Evolutionary conservation across 2,888 invertebrate genomes (phyloP).

Genomic region (Alviniconcha strummeri): DNA sequence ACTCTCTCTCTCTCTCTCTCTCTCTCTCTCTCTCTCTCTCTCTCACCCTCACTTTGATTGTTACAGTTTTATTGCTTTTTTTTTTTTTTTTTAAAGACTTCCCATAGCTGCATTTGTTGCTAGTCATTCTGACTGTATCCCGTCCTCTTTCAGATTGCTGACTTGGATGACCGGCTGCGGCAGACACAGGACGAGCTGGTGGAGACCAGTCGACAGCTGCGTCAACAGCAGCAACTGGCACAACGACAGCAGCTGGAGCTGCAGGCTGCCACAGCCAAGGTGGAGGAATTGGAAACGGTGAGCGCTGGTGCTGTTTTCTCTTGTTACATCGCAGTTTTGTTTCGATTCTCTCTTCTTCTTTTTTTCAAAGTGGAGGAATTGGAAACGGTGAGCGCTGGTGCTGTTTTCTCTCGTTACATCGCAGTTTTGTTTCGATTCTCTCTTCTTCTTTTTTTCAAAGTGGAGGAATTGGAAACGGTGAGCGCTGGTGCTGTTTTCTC

Average conservation of each 20-base stretch:
- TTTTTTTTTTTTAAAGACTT: no score
- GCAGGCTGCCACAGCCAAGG: conserved; percentile 53
- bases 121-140: no score
- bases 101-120: no score
- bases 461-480: conserved; percentile 58
- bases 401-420: not conserved
- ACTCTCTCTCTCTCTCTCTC: no score
- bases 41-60: no score
- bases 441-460: no score
- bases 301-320: conserved; percentile 12
- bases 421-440: no score
- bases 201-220: conserved; percentile 56
- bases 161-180: conserved; percentile 60
- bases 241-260: conserved; percentile 59
- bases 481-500: conserved; percentile 12
- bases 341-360: no score
- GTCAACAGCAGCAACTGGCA: conserved; percentile 54
- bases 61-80: no score
- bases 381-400: conserved; percentile 48
- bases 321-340: not conserved
- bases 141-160: conserved; percentile 52
- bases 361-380: conserved; percentile 53
- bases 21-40: no score
- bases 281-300: conserved; percentile 58
- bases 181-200: conserved; percentile 54